Conservation (phyloP, 92 coral and sea anemone genomes). For the Paragorgia papillata region DNA sequence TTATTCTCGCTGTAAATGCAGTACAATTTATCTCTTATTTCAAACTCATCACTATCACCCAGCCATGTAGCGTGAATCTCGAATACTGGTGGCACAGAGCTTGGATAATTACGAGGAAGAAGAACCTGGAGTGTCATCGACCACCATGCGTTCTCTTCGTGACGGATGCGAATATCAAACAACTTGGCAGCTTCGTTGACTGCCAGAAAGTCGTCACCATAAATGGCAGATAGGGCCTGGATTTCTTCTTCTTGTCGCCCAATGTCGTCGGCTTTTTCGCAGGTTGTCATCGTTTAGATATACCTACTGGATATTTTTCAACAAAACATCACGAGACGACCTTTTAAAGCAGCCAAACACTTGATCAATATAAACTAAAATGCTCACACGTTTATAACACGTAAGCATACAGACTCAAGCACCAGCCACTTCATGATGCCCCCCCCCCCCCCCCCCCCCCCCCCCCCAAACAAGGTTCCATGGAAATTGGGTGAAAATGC, state of each 20-base stretch:
- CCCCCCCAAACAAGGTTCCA: no score
- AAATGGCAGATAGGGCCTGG: slow-evolving; percentile 86
- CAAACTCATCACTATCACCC: slow-evolving; percentile 64
- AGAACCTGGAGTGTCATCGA: slow-evolving; percentile 71
- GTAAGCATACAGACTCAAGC: no score
- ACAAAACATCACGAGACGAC: no score
- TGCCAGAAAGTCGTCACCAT: slow-evolving; percentile 79
- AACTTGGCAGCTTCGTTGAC: slow-evolving; percentile 71
- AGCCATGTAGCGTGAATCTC: slow-evolving; percentile 79
- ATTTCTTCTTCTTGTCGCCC: slow-evolving; percentile 79
- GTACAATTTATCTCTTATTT: slow-evolving; percentile 56
- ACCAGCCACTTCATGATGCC: no score
- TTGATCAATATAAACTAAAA: neutral
- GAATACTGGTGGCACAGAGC: slow-evolving; percentile 73
- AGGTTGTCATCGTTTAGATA: neutral
- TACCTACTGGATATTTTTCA: no score
- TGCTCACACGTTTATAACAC: no score
- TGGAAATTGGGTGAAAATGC: no score
- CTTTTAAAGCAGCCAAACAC: no score
- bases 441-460: no score
- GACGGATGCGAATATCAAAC: slow-evolving; percentile 71
- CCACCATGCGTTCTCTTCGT: slow-evolving; percentile 67
- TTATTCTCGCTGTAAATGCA: slow-evolving; percentile 66
- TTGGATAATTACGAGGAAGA: slow-evolving; percentile 78
- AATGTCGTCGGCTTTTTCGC: slow-evolving; percentile 22